phyloP scores from a whole-genome alignment of 1,140 invertebrate species.

The Drosophila novamexicana region DNA sequence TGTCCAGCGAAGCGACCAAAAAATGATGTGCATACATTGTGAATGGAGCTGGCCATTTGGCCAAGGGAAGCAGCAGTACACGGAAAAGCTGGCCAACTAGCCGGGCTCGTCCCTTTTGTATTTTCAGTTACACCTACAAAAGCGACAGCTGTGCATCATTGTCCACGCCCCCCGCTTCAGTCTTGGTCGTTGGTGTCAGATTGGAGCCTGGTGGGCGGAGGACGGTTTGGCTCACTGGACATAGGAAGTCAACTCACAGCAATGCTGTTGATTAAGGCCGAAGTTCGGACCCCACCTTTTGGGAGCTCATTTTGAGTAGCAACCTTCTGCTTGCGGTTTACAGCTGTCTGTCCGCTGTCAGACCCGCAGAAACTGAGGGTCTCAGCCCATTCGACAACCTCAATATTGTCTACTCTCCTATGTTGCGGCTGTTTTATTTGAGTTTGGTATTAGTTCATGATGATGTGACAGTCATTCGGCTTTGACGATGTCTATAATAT shows the following conservation, averaged over 20 bases:
- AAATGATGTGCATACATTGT: slow-evolving; percentile 63
- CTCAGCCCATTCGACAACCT: slow-evolving; percentile 19
- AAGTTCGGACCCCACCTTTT: neutral
- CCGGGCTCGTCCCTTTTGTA: slow-evolving; percentile 55
- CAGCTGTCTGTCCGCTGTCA: slow-evolving; percentile 33
- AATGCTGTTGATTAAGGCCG: slow-evolving; percentile 21
- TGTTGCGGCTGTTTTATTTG: slow-evolving; percentile 61
- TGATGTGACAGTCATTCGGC: slow-evolving; percentile 41
- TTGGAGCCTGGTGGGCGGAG: neutral
- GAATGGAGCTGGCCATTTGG: slow-evolving; percentile 15
- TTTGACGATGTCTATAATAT: neutral
- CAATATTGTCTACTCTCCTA: slow-evolving; percentile 10
- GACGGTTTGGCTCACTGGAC: neutral
- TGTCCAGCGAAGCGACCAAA: slow-evolving; percentile 69
- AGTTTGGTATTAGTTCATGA: slow-evolving; percentile 53
- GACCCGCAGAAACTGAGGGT: slow-evolving; percentile 10
- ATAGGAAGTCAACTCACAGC: slow-evolving; percentile 5
- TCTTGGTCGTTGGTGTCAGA: slow-evolving; percentile 35
- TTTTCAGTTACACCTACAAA: slow-evolving; percentile 72
- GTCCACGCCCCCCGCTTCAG: slow-evolving; percentile 11
- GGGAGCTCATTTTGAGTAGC: neutral
- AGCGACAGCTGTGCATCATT: slow-evolving; percentile 53
- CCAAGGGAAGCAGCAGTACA: slow-evolving; percentile 5
- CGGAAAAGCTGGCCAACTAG: slow-evolving; percentile 12
- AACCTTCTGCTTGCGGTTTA: slow-evolving; percentile 20